Evolutionary conservation across 2,113 vertebrate genomes (phyloP).

Genomic region (Gila orcuttii): DNA sequence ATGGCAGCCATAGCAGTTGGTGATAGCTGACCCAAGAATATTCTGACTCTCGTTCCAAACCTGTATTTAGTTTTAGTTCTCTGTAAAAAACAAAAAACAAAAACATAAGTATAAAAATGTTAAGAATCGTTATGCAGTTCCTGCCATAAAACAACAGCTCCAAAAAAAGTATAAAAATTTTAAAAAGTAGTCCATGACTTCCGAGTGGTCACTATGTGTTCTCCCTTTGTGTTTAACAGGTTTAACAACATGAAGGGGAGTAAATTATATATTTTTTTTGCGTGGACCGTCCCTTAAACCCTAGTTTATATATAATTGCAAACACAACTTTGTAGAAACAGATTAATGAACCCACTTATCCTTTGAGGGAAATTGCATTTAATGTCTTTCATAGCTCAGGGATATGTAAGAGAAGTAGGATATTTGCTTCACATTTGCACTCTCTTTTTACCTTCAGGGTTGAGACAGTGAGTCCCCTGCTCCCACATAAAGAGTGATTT

Average conservation of each 20-base stretch:
- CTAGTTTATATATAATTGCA: neutral
- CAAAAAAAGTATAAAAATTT: no score
- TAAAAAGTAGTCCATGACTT: no score
- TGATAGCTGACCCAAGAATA: neutral
- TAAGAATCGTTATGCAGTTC: no score
- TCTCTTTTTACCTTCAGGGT: constrained; percentile 6
- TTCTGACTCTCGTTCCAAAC: neutral
- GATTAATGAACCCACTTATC: constrained; percentile 29
- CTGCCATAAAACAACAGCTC: no score
- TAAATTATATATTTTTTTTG: neutral
- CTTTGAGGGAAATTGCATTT: constrained; percentile 45
- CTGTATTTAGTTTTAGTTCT: neutral
- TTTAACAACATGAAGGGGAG: neutral
- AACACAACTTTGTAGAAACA: constrained; percentile 12
- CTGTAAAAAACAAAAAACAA: neutral
- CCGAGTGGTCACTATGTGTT: no score
- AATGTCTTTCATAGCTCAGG: constrained; percentile 51
- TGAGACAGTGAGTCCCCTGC: constrained; percentile 49
- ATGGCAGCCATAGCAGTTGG: neutral
- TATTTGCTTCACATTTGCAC: constrained; percentile 35
- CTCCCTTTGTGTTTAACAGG: no score
- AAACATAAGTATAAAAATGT: no score
- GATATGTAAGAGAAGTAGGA: constrained; percentile 44
- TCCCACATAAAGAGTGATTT: constrained; percentile 55
- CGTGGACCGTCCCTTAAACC: neutral